A percentile compares a stretch with the other conserved stretches of the same genome.
Conservation (phyloP, 2,113 vertebrate genomes). For the Fregetta grallaria region DNA sequence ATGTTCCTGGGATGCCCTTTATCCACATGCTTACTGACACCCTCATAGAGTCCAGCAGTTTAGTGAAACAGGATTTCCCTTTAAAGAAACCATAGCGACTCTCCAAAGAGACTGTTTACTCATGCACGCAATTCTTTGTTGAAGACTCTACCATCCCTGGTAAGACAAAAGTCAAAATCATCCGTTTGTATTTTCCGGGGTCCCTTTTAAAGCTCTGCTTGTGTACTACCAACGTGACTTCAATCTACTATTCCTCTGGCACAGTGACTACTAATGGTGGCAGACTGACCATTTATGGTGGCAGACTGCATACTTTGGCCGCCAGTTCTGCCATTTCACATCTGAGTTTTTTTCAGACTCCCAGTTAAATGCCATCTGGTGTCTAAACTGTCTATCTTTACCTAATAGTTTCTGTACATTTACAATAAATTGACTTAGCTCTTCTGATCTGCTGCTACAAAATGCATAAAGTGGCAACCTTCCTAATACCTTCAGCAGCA, state of each 20-base stretch:
- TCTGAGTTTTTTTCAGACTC: background rate
- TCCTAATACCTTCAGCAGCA: background rate
- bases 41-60: background rate
- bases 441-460: background rate
- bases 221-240: background rate
- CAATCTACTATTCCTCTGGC: background rate
- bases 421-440: background rate
- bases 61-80: background rate
- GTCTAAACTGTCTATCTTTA: background rate
- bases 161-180: background rate
- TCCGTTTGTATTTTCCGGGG: background rate
- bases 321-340: background rate
- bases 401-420: background rate
- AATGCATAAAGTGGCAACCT: background rate
- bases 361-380: background rate
- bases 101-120: background rate
- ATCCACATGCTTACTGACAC: background rate
- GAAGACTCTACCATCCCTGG: background rate
- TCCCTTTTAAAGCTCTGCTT: background rate
- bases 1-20: background rate
- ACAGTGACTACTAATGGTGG: too few relatives aligned
- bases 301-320: background rate
- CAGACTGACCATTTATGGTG: background rate
- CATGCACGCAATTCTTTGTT: background rate
- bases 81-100: background rate